Evolutionary conservation across 2,113 vertebrate genomes (phyloP), one percentile per base, ranked within the genome.

Genomic region (Vulpes lagopus): DNA sequence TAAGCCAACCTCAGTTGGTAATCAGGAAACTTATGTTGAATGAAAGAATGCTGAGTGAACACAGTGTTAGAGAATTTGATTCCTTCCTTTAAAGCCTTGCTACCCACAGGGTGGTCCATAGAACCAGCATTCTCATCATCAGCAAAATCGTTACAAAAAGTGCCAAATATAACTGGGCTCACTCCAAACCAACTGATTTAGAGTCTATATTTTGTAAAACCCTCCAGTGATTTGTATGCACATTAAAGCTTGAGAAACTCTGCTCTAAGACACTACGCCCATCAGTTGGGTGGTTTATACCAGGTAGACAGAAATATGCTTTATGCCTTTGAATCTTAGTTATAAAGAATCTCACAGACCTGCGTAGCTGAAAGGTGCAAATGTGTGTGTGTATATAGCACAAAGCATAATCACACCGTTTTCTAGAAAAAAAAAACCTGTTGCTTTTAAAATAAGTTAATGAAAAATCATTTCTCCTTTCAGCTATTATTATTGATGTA

Each of bases 391-490:
- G 25, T 55, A 10, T n/a, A 19, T 20, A 76, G 12, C 10, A 57
- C 30, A 69, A 96, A 69, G 3, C 25, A 35, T 32, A 8, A 17
- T 86, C 20, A 49, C 32, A 55, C 49, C 6, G 7, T 82, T 91
- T 85, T 85, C 57, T 80, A 62, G 32, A 62, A 32, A 95, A 89
- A 76, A 76, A 92, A 76, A 94, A 79, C 60, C 65, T 22, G 10
- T 62, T 89, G n/a, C 14, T 91, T 89, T 79, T 83, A 73, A 91
- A 91, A 60, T 90, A 95, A 55, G 3, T 55, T 32, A 51, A 49
- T 64, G 43, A 83, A 71, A 76, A 73, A 83, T 74, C 23, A 83
- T 71, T 88, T 76, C 32, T 86, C 53, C 8, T 78, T 84, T 82
- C 35, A 82, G 87, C 76, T 91, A 89, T 64, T 79, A 69, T 60